These are phyloP conservation scores for Fistularia tabacaria DNA, from an alignment of 2,797 vertebrate species.

Conservation along the genomic window DNA sequence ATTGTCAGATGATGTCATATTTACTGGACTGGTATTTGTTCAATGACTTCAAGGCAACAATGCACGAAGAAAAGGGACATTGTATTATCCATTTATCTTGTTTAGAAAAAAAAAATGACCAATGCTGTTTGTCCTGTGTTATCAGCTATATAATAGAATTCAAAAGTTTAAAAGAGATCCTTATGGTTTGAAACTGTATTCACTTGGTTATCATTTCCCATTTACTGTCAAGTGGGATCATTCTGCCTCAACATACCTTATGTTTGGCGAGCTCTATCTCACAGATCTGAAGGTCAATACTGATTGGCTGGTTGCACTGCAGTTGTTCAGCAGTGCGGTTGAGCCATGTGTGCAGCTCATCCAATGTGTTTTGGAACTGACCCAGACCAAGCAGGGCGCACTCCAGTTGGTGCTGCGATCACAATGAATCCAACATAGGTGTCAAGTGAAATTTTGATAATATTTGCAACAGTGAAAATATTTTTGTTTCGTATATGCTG, in stretches of 20 bases:
- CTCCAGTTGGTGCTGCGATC: constrained; percentile 84
- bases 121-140: too few species aligned
- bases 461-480: too few species aligned
- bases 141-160: too few species aligned
- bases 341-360: constrained; percentile 85
- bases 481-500: too few species aligned
- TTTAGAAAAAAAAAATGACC: too few species aligned
- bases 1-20: too few species aligned
- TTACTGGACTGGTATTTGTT: too few species aligned
- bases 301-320: constrained; percentile 63
- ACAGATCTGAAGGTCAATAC: constrained; percentile 85
- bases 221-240: not conserved
- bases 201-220: too few species aligned
- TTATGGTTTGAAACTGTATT: too few species aligned
- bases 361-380: constrained; percentile 88
- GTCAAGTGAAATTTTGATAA: not conserved
- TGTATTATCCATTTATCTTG: too few species aligned
- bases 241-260: constrained; percentile 70
- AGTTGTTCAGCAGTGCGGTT: constrained; percentile 78
- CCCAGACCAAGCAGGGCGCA: constrained; percentile 83
- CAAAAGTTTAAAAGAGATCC: not conserved
- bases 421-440: not conserved
- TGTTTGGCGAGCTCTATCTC: constrained; percentile 92
- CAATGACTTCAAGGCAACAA: too few species aligned
- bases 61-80: too few species aligned